phyloP scores from a whole-genome alignment of 2,888 invertebrate species.

The Tenthredo amoena region DNA sequence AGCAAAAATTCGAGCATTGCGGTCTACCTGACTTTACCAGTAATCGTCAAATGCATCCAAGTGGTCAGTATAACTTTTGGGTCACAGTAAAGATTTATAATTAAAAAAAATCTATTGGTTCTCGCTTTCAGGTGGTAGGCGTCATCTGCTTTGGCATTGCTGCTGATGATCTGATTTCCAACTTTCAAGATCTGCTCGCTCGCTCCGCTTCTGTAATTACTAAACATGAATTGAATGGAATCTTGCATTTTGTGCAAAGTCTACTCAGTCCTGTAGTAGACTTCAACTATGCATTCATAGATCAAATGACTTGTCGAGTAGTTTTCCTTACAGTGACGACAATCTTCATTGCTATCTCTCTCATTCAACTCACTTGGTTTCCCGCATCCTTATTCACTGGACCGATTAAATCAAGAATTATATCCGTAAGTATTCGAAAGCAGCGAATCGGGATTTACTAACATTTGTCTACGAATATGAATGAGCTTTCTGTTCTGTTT shows the following conservation, averaged over 20 bases:
- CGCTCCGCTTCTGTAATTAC: not conserved
- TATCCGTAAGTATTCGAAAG: not conserved
- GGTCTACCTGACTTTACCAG: not conserved
- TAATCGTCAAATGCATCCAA: not conserved
- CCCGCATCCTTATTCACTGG: conserved; percentile 8
- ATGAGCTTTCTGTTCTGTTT: not conserved
- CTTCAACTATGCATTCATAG: not conserved
- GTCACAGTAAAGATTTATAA: not conserved
- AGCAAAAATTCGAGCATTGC: not conserved
- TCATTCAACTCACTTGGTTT: conserved; percentile 12
- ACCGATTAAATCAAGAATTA: not conserved
- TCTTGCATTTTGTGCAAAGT: too few species aligned
- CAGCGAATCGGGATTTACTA: not conserved
- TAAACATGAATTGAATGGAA: not conserved
- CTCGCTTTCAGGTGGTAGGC: not conserved
- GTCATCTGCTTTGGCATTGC: conserved; percentile 10
- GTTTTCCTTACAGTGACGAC: not conserved
- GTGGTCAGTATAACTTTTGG: not conserved
- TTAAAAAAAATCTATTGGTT: not conserved
- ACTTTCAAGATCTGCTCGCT: not conserved
- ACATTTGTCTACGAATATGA: not conserved
- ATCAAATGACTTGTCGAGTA: conserved; percentile 3
- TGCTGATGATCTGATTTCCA: not conserved
- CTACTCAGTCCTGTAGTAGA: not conserved
- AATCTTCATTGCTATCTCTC: not conserved